Evolutionary conservation across 2,888 invertebrate genomes (phyloP).

Genomic region (Drosophila infuscata): DNA sequence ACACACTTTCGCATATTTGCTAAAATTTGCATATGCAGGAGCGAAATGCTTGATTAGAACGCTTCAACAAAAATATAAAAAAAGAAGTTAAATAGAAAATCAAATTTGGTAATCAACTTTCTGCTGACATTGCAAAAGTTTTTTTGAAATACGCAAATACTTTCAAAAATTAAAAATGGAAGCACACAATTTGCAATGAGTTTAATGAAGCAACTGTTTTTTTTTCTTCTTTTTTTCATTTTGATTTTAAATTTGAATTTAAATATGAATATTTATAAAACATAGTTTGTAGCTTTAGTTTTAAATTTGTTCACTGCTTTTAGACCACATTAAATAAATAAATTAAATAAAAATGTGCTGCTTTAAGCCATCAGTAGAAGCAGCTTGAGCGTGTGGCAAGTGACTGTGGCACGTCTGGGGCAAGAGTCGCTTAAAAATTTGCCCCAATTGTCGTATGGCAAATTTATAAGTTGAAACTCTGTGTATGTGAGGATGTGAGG

Average conservation of each 20-base stretch:
- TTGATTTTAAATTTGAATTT: background rate
- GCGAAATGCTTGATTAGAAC: constrained; percentile 70
- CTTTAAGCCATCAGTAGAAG: constrained; percentile 28
- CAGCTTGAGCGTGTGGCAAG: constrained; percentile 3
- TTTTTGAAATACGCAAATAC: constrained; percentile 56
- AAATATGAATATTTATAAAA: background rate
- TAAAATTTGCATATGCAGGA: constrained; percentile 32
- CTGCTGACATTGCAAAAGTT: constrained; percentile 43
- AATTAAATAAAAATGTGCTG: background rate
- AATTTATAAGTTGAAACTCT: constrained; percentile 52
- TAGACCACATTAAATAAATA: background rate
- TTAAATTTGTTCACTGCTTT: background rate
- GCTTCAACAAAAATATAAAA: constrained; percentile 30
- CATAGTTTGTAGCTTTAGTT: background rate
- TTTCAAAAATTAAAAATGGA: background rate
- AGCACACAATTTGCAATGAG: background rate
- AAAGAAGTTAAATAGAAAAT: constrained; percentile 47
- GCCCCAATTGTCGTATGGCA: constrained; percentile 59
- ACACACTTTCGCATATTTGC: constrained; percentile 1
- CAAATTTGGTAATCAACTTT: constrained; percentile 47
- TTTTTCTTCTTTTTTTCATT: constrained; percentile 14
- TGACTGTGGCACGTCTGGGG: constrained; percentile 29
- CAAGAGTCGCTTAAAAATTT: constrained; percentile 44
- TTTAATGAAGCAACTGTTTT: background rate
- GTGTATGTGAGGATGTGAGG: constrained; percentile 6